Evolutionary conservation across 2,797 vertebrate genomes (phyloP), one percentile per base, ranked within the genome.

Genomic region (Dromococcyx pavoninus): DNA sequence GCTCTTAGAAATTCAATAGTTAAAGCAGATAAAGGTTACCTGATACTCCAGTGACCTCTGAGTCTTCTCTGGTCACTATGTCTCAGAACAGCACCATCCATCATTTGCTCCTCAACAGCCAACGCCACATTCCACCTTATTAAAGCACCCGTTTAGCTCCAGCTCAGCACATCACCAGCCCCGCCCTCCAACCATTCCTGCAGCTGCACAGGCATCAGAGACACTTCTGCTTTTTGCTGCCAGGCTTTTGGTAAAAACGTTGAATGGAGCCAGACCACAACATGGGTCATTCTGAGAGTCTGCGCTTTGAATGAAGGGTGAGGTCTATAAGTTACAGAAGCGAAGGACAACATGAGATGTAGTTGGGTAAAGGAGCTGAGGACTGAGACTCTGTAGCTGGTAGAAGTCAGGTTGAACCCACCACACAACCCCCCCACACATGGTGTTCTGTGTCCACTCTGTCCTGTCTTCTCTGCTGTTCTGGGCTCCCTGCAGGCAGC

Each of bases 1-100:
- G 82, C 88, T 95, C 95, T 86, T 86, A 85, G 86, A 65, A 82
- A 88, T 50, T 28, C 94, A 87, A 21, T 4, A 85, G 90, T 27
- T 54, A 39, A 37, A 88, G 81, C 7, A 88, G 91, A 79, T 79
- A 41, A 73, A 89, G 90, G 88, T 79, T 72, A 89, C 46, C 75
- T 79, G 92, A 75, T 69, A 53, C 64, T 21, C 50, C 67, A 57
- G 54, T 21, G 82, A 89, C 86, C 94, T 82, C 64, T 79, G 11
- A 7, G 37, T 5, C 62, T 50, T 44, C 41, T 6, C 74, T 64
- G 85, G 81, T 56, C 85, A 39, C 92, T 1, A 51, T 12, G 77
- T 8, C 77, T 67, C 73, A 5, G 16, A 67, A 25, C 57, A 35
- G 71, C 81, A 19, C 28, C 48, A 33, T 39, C 85, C 73, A 30